Evolutionary conservation across 30 jellyfish, hydroid and myxozoan genomes (phyloP).

Genomic region (Hydractinia symbiolongicarpus): DNA sequence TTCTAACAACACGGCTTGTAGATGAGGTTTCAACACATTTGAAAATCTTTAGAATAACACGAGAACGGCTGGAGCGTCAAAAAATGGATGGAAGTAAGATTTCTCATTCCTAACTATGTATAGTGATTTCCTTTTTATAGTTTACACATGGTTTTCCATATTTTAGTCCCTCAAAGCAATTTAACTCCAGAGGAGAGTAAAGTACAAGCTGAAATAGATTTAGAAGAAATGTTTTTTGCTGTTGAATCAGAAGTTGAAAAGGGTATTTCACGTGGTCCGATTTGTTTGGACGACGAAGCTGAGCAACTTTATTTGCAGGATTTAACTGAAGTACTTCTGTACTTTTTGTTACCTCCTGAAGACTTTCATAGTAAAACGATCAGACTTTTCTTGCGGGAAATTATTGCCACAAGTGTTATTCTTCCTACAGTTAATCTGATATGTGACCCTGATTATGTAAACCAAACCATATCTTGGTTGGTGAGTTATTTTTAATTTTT

Average conservation of each 20-base stretch:
- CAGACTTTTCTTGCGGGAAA: slow-evolving; percentile 69
- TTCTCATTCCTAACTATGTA: not conserved
- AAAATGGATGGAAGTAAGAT: not conserved
- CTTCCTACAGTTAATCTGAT: slow-evolving; percentile 82
- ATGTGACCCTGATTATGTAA: slow-evolving; percentile 96
- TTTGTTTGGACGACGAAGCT: slow-evolving; percentile 86
- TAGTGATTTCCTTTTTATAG: not conserved
- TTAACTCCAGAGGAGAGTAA: slow-evolving; percentile 44
- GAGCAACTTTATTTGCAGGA: slow-evolving; percentile 87
- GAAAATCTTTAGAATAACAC: slow-evolving; percentile 64
- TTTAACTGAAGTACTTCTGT: slow-evolving; percentile 73
- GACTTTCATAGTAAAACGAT: slow-evolving; percentile 65
- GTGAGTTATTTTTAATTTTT: slow-evolving; percentile 32
- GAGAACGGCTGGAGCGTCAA: slow-evolving; percentile 62
- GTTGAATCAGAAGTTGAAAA: slow-evolving; percentile 86
- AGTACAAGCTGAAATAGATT: slow-evolving; percentile 48
- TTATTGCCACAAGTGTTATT: slow-evolving; percentile 79
- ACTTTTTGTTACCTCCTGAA: slow-evolving; percentile 69
- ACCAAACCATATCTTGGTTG: slow-evolving; percentile 93
- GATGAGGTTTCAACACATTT: slow-evolving; percentile 90
- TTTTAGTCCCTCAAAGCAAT: not conserved
- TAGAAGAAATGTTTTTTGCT: slow-evolving; percentile 65
- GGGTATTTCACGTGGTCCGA: slow-evolving; percentile 57
- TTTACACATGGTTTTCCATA: not conserved
- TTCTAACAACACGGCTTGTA: slow-evolving; percentile 75